phyloP scores from a whole-genome alignment of 2,888 invertebrate species.

The Acronicta alni region DNA sequence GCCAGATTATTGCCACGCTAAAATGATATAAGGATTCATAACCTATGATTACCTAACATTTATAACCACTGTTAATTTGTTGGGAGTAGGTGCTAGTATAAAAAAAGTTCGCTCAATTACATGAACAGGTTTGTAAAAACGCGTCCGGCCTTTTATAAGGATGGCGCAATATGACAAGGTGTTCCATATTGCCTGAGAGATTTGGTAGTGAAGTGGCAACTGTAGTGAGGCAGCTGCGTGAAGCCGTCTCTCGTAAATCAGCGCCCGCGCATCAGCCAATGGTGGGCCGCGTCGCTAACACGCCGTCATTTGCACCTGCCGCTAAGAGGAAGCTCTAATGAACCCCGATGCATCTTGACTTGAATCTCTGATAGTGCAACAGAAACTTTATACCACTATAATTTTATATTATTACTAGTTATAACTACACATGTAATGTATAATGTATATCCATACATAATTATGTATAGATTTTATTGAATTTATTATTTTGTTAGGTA shows the following conservation, averaged over 20 bases:
- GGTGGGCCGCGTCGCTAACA: constrained; percentile 62
- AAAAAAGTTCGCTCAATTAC: constrained; percentile 3
- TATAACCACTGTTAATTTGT: neutral
- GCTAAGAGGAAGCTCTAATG: constrained; percentile 79
- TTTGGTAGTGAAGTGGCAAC: constrained; percentile 61
- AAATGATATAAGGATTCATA: constrained; percentile 23
- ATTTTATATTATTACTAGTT: neutral
- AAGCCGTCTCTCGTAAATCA: constrained; percentile 71
- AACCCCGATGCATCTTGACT: constrained; percentile 64
- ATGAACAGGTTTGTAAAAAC: constrained; percentile 17
- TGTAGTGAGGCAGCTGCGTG: constrained; percentile 75
- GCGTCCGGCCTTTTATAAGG: constrained; percentile 16
- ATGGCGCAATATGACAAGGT: constrained; percentile 40
- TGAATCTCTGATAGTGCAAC: constrained; percentile 47
- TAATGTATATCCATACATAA: too few species aligned
- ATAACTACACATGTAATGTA: too few species aligned
- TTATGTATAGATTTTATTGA: too few species aligned
- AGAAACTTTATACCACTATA: constrained; percentile 15
- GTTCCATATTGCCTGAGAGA: constrained; percentile 45
- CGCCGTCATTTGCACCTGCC: constrained; percentile 79
- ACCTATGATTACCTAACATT: constrained; percentile 3
- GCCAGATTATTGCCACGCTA: constrained; percentile 21
- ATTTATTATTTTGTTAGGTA: too few species aligned
- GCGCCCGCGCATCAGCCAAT: constrained; percentile 78
- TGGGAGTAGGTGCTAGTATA: too few species aligned